Base-by-base conservation (phyloP, 1,140 invertebrate genomes). In the Drosophila pectinifera region DNA sequence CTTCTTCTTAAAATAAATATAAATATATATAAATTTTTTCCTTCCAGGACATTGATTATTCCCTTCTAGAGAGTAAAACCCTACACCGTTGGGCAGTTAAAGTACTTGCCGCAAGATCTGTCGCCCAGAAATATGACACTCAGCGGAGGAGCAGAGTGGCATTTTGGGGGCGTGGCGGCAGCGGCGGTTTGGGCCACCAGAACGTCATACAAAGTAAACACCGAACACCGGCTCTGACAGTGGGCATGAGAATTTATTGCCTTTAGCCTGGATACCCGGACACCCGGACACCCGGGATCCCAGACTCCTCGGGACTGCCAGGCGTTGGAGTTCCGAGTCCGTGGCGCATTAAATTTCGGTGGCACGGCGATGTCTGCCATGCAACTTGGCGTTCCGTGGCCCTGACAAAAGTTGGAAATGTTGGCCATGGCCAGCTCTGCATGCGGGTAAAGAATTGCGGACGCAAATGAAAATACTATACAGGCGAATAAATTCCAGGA, bases 191-290 rank as follows among this genome's bases (percentile, higher is more conserved):
- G 36, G 39, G 18, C n/a, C 31, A 45, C 31, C 53, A 26, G 13
- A 58, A 49, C 56, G 58, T 83, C 80, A 75, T 48, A 78, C 73
- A 59, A 72, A 67, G 81, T 69, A 84, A 81, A 74, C 78, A 86
- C 74, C 58, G 56, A 70, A 42, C 48, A 58, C 36, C 36, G 48
- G 16, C 62, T 39, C 49, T 79, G 78, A 86, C 83, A 82, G 82
- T 82, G 74, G 74, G 78, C 82, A 86, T 82, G 83, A 43, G 67
- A 86, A 86, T 86, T 86, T 86, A 86, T 86, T 82, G 69, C 83
- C 68, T 69, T 72, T 67, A 57, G 39, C 65, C 31, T 31, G 46
- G 46, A 49, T 31, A 31, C 10, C 46, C 46, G 46, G 10, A 16
- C 26, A 31, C 10, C 46, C 46, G 46, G 10, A 16, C 26, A 49